Conservation (phyloP, 2,113 vertebrate genomes). For the Ceyx cyanopectus region DNA sequence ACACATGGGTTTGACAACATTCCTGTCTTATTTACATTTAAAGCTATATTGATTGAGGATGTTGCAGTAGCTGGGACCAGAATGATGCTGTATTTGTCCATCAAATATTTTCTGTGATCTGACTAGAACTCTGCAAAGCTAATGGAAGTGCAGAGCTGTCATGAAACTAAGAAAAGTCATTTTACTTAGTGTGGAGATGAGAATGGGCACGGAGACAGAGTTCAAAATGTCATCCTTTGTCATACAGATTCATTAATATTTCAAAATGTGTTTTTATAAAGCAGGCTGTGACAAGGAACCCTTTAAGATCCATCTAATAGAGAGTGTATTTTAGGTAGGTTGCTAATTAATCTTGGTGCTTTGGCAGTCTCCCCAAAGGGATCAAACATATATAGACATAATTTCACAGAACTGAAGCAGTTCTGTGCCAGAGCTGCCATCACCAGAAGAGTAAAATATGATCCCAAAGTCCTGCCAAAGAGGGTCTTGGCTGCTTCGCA, state of each 20-base stretch:
- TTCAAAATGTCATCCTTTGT: slow-evolving; percentile 55
- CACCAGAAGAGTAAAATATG: slow-evolving; percentile 9
- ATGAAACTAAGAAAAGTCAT: slow-evolving; percentile 15
- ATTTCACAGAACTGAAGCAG: slow-evolving; percentile 24
- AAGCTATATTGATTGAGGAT: neutral
- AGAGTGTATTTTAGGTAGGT: slow-evolving; percentile 45
- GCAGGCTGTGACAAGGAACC: slow-evolving; percentile 7
- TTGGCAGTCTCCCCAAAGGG: slow-evolving; percentile 43
- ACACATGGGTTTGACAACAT: neutral
- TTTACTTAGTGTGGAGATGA: slow-evolving; percentile 25
- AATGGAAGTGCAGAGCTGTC: slow-evolving; percentile 32
- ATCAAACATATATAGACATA: slow-evolving; percentile 11
- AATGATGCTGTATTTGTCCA: neutral
- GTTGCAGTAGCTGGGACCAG: slow-evolving; percentile 16
- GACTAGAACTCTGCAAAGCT: slow-evolving; percentile 23
- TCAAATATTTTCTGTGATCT: slow-evolving; percentile 20
- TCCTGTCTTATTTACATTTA: neutral
- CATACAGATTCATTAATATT: slow-evolving; percentile 24
- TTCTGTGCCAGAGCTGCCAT: slow-evolving; percentile 42
- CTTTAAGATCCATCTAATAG: slow-evolving; percentile 25
- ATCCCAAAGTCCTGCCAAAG: slow-evolving; percentile 7
- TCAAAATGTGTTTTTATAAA: slow-evolving; percentile 51
- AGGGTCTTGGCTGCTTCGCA: slow-evolving; percentile 22
- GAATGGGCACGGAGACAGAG: slow-evolving; percentile 32
- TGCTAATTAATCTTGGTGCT: slow-evolving; percentile 61